Conservation (phyloP, 2,113 vertebrate species). For the Nycticryphes semicollaris region DNA sequence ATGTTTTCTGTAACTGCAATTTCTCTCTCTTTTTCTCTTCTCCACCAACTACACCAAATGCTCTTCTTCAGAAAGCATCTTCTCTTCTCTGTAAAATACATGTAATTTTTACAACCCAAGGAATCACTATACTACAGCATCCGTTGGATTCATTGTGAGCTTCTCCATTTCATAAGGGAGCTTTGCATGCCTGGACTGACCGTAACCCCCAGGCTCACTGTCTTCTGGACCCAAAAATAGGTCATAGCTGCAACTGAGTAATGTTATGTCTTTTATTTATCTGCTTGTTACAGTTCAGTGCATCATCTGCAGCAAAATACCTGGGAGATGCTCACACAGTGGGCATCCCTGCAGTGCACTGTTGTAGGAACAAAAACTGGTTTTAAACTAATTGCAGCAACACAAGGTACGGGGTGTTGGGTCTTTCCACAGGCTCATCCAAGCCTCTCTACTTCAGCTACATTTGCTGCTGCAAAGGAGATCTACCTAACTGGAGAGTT, state of each 20-base stretch:
- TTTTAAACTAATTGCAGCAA: background rate
- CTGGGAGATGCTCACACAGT: background rate
- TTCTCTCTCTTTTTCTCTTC: background rate
- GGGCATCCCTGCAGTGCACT: accelerated
- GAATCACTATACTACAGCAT: background rate
- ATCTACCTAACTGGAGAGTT: background rate
- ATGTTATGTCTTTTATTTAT: background rate
- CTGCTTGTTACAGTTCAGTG: background rate
- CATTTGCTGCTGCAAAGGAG: background rate
- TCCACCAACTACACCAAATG: background rate
- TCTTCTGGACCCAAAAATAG: background rate
- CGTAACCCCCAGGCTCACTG: accelerated
- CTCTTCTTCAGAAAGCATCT: background rate
- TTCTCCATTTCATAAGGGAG: background rate
- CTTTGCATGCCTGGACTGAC: background rate
- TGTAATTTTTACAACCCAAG: background rate
- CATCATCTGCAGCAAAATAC: background rate
- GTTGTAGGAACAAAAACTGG: background rate
- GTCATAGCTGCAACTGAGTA: background rate
- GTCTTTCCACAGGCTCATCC: background rate
- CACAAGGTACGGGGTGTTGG: background rate
- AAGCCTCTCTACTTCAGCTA: background rate
- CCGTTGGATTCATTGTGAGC: accelerated
- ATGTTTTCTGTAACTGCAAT: background rate
- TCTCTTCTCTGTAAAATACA: background rate